Evolutionary conservation across 1,140 invertebrate genomes (phyloP).

Genomic region (Zeugodacus cucurbitae): DNA sequence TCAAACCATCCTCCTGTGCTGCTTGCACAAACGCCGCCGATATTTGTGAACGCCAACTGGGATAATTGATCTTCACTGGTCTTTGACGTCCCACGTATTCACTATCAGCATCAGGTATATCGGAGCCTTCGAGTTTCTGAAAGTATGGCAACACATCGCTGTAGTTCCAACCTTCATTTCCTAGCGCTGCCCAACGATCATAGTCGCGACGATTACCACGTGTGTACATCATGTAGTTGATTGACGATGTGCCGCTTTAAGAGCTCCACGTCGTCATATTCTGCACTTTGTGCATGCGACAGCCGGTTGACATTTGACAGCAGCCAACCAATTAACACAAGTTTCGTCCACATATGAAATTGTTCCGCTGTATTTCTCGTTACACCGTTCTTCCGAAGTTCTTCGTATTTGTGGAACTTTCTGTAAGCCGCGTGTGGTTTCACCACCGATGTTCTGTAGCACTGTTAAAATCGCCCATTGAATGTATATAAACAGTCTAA

Average conservation of each 20-base stretch:
- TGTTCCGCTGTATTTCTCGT: too few species aligned
- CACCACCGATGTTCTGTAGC: constrained; percentile 1
- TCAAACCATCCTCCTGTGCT: constrained; percentile 74
- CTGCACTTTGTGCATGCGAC: not conserved
- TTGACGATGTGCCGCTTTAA: constrained; percentile 77
- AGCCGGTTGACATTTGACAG: not conserved
- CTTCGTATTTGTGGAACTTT: not conserved
- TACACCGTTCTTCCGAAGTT: not conserved
- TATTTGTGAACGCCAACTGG: constrained; percentile 71
- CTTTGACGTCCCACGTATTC: constrained; percentile 71
- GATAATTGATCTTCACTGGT: constrained; percentile 64
- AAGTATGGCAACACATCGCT: constrained; percentile 83
- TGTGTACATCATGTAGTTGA: constrained; percentile 91
- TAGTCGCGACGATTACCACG: constrained; percentile 79
- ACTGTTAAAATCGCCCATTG: not conserved
- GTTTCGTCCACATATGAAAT: not conserved
- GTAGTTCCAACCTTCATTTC: constrained; percentile 85
- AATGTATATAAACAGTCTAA: constrained; percentile 1
- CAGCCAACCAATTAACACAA: not conserved
- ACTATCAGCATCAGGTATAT: constrained; percentile 68
- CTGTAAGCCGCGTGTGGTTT: not conserved
- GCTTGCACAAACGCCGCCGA: constrained; percentile 75
- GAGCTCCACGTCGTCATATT: constrained; percentile 20
- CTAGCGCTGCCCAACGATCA: constrained; percentile 78
- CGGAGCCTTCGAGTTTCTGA: constrained; percentile 78